phyloP scores from a whole-genome alignment of 1,140 invertebrate species.

The Nymphalis io region DNA sequence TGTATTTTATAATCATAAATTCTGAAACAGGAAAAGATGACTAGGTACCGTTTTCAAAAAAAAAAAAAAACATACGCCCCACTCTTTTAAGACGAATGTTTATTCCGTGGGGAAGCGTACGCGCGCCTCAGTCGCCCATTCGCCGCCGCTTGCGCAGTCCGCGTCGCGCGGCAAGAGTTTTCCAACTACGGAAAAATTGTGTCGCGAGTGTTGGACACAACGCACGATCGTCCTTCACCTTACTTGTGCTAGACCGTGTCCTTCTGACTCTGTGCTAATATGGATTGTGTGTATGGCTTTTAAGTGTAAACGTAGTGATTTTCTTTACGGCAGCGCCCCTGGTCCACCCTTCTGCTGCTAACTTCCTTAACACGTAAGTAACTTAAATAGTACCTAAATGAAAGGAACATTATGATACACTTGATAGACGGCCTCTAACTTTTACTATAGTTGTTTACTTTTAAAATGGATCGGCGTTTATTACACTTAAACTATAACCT shows the following conservation, averaged over 20 bases:
- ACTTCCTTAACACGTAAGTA: conserved; percentile 58
- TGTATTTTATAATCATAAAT: conserved; percentile 1
- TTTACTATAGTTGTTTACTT: neutral
- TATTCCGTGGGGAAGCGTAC: conserved; percentile 59
- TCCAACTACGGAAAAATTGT: conserved; percentile 71
- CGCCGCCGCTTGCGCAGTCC: conserved; percentile 58
- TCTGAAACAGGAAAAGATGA: conserved; percentile 29
- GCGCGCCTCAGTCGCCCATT: conserved; percentile 59
- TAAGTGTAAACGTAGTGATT: conserved; percentile 65
- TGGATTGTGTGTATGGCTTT: conserved; percentile 75
- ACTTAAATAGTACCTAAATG: conserved; percentile 10
- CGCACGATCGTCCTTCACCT: conserved; percentile 33
- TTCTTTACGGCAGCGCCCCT: conserved; percentile 60
- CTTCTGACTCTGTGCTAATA: conserved; percentile 43
- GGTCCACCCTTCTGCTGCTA: conserved; percentile 57
- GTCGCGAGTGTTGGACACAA: conserved; percentile 60
- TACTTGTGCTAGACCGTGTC: conserved; percentile 43
- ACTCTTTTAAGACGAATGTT: conserved; percentile 69
- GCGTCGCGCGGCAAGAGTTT: conserved; percentile 74
- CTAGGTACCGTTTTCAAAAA: conserved; percentile 55
- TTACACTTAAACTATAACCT: neutral
- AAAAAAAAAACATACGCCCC: conserved; percentile 49
- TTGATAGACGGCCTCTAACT: neutral
- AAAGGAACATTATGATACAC: neutral
- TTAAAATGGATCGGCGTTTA: neutral